These are phyloP conservation scores for Leptinotarsa undecemlineata DNA, from an alignment of 1,140 invertebrate species.

Conservation along the genomic window DNA sequence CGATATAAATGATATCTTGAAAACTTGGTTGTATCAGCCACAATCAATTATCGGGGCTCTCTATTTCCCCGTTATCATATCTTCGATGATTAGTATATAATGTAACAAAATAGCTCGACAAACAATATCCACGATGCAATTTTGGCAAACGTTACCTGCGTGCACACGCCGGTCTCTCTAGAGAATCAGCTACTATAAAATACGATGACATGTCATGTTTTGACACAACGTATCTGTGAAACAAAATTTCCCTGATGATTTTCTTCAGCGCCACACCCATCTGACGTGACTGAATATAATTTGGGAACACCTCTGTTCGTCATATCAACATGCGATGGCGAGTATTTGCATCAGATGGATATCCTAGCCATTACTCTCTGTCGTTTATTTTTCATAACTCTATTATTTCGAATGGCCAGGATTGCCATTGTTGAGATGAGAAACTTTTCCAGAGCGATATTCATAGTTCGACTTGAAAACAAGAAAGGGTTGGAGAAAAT, in stretches of 20 bases:
- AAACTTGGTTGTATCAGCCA: too few species aligned
- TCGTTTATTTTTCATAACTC: constrained; percentile 3
- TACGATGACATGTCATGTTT: constrained; percentile 14
- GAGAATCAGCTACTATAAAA: constrained; percentile 16
- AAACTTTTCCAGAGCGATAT: too few species aligned
- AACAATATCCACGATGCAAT: neutral
- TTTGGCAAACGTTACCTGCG: neutral
- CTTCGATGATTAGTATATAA: too few species aligned
- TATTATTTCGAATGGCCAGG: neutral
- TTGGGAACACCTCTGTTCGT: constrained; percentile 13
- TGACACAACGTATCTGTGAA: constrained; percentile 12
- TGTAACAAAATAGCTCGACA: neutral
- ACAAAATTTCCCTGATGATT: constrained; percentile 20
- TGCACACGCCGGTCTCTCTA: neutral
- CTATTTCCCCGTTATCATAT: too few species aligned
- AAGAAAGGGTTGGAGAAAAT: too few species aligned
- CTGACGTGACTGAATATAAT: constrained; percentile 17
- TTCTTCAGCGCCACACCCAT: constrained; percentile 1
- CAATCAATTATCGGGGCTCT: too few species aligned
- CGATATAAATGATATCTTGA: too few species aligned
- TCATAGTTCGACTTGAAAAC: too few species aligned
- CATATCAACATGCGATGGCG: constrained; percentile 18
- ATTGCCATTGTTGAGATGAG: neutral
- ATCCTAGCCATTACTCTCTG: neutral
- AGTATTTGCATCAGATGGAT: neutral